A percentile compares a stretch with the other conserved stretches of the same genome.
phyloP scores from a whole-genome alignment of 2,113 vertebrate genomes.

The Tetraodon nigroviridis region DNA sequence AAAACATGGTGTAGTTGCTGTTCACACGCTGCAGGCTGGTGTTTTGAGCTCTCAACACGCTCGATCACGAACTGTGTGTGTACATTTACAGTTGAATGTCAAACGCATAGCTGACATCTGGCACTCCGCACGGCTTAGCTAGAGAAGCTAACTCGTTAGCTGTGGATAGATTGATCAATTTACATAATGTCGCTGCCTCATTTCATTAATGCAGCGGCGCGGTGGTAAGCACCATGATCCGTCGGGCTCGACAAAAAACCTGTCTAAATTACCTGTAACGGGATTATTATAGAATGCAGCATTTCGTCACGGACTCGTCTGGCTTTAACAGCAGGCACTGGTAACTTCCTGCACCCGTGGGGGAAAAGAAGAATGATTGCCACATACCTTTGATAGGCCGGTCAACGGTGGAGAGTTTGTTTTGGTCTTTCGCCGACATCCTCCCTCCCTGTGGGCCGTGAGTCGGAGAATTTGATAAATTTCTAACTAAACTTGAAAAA shows the following conservation, averaged over 20 bases:
- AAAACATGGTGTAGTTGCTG: not conserved
- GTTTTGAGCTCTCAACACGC: not conserved
- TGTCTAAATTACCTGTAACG: not conserved
- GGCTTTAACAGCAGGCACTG: not conserved
- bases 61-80: not conserved
- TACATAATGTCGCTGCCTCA: not conserved
- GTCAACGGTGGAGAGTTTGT: constrained; percentile 79
- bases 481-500: constrained; percentile 32
- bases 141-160: constrained; percentile 24
- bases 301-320: constrained; percentile 1
- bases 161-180: not conserved
- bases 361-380: not conserved
- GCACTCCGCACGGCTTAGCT: constrained; percentile 14
- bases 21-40: not conserved
- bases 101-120: constrained; percentile 31
- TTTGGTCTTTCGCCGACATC: constrained; percentile 78
- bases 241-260: not conserved
- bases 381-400: constrained; percentile 81
- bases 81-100: constrained; percentile 12
- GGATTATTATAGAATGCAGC: constrained; percentile 8
- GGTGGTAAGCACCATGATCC: not conserved
- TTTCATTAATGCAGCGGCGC: not conserved
- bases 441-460: constrained; percentile 42
- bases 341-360: constrained; percentile 45
- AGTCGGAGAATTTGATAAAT: constrained; percentile 19